A percentile compares a stretch with the other conserved stretches of the same genome.
These are phyloP conservation scores for Ammodytes dubius DNA, from an alignment of 2,113 vertebrate species.

Conservation along the genomic window DNA sequence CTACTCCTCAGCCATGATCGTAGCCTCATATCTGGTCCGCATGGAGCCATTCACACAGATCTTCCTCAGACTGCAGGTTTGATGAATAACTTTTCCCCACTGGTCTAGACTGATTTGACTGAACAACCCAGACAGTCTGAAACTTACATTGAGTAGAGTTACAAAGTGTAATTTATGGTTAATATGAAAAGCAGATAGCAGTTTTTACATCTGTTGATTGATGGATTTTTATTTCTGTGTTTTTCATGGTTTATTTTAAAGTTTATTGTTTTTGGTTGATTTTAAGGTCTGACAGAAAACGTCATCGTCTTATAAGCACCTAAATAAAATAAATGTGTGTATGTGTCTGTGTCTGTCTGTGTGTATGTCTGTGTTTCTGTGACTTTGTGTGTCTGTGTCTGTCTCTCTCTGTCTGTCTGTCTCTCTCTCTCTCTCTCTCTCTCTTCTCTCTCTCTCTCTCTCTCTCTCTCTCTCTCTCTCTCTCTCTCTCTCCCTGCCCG, in stretches of 20 bases:
- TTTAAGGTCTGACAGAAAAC: too few relatives aligned
- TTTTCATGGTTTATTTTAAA: neutral
- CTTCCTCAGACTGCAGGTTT: conserved; percentile 96
- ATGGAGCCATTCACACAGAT: conserved; percentile 99
- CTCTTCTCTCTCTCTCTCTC: too few relatives aligned
- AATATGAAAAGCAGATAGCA: neutral
- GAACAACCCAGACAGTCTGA: too few relatives aligned
- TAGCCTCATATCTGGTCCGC: conserved; percentile 95
- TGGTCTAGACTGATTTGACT: too few relatives aligned
- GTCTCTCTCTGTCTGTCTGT: too few relatives aligned
- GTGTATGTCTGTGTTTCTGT: too few relatives aligned
- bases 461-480: too few relatives aligned
- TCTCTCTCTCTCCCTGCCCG: neutral
- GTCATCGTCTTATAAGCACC: neutral
- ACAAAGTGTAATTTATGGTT: neutral
- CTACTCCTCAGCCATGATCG: conserved; percentile 99
- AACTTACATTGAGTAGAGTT: too few relatives aligned
- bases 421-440: too few relatives aligned
- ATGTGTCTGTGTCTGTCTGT: too few relatives aligned
- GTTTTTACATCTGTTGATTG: neutral
- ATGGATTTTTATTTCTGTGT: neutral
- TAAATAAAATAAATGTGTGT: neutral
- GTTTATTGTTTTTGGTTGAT: neutral
- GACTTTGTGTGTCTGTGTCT: too few relatives aligned
- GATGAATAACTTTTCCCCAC: neutral